A percentile compares a stretch with the other conserved stretches of the same genome.
Conservation (phyloP, 2,113 vertebrate genomes). For the Marmota monax region DNA sequence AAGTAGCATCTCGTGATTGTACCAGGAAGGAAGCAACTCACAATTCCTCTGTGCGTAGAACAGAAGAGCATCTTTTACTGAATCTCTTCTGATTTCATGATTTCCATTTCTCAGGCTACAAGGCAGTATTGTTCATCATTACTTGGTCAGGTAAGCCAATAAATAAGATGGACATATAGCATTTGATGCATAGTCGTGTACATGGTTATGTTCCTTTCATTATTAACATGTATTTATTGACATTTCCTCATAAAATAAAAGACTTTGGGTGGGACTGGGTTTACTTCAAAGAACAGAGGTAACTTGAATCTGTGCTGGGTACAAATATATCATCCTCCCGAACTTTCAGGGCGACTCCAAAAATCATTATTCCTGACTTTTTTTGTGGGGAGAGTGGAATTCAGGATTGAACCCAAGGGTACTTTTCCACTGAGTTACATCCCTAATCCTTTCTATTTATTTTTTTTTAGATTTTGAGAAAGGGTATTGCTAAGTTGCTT, state of each 20-base stretch:
- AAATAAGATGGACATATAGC: not conserved
- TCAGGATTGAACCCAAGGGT: too few species aligned
- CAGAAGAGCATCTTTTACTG: not conserved
- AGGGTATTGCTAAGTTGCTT: too few species aligned
- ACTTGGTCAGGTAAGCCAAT: not conserved
- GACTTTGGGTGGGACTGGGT: not conserved
- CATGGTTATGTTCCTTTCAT: not conserved
- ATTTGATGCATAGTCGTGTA: conserved; percentile 6
- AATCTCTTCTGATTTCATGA: not conserved
- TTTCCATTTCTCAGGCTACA: conserved; percentile 22
- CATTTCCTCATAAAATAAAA: not conserved
- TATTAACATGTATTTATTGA: conserved; percentile 28
- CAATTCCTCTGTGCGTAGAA: not conserved
- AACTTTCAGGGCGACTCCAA: not conserved
- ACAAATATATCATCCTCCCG: not conserved
- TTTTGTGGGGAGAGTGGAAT: too few species aligned
- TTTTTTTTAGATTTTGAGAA: too few species aligned
- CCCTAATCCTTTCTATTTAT: too few species aligned
- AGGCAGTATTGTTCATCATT: not conserved
- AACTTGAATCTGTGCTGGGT: not conserved
- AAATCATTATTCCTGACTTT: not conserved
- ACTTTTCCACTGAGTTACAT: too few species aligned
- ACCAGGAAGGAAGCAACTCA: not conserved
- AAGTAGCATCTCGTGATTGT: not conserved
- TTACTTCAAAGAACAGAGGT: conserved; percentile 19